Base-by-base conservation (phyloP, 2,888 invertebrate genomes). In the Chrysotoxum bicinctum region DNA sequence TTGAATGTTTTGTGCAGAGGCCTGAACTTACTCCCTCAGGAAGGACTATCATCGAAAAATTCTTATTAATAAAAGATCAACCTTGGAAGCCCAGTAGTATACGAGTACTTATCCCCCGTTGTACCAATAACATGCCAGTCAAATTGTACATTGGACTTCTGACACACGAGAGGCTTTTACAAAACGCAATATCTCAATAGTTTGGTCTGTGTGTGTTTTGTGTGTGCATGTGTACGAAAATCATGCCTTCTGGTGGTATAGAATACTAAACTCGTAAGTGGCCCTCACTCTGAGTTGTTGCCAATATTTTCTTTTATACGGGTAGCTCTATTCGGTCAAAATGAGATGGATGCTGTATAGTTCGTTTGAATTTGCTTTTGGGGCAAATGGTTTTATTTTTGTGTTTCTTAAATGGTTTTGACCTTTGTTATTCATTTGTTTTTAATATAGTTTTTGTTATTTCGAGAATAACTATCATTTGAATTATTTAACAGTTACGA, bases 1-100 rank as follows among this genome's bases (percentile, higher is more conserved):
- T 23, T 3, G 21, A 50, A 50, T 35, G 23, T 64, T 12, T 45
- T 50, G n/a, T 50, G 40, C 48, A 43, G 26, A 32, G 60, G 48
- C 48, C 7, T 23, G 40, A 37, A 43, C 50, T 72, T 66, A 60
- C 37, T 62, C 50, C 78, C 83, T 56, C 45, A 43, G 79, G 74
- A 56, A 78, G 50, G 37, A 70, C 74, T 54, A 74, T 74, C 78
- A 62, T 74, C 68, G 62, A 74, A 12, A 82, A 83, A 48, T 62
- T 40, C 50, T 69, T 78, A 78, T 79, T 83, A 83, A 79, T 83
- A 83, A 83, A 83, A 79, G 64, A 83, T 78, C 73, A 74, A 83
- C 68, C 48, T 79, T 56, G 54, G 48, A 58, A 74, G 21, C 43
- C 10, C 26, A 12, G 10, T 9, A 62, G 50, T 14, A 21, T 50